Conservation (phyloP, 1,140 invertebrate species). For the Drosophila teissieri region DNA sequence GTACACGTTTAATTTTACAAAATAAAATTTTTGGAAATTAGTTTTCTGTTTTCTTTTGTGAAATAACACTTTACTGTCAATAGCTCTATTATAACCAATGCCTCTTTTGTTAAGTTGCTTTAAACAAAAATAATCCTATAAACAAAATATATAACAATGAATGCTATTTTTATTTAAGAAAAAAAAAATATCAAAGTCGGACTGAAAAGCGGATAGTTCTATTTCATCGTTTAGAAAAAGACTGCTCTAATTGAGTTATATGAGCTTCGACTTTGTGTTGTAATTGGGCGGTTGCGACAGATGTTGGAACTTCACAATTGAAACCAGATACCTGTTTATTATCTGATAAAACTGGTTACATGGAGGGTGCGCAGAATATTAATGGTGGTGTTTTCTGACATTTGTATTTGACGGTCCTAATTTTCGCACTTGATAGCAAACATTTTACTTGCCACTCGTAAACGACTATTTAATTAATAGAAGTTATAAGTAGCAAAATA, state of each 20-base stretch:
- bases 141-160: background rate
- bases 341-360: conserved; percentile 20
- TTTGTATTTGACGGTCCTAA: background rate
- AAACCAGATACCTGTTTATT: conserved; percentile 32
- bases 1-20: too few relatives aligned
- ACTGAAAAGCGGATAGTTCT: background rate
- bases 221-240: background rate
- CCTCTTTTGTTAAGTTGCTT: too few relatives aligned
- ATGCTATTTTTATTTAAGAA: background rate
- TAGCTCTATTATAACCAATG: too few relatives aligned
- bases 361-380: conserved; percentile 8
- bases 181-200: background rate
- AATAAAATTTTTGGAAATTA: too few relatives aligned
- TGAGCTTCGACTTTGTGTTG: conserved; percentile 2
- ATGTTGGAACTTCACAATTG: conserved; percentile 19
- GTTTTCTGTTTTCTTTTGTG: too few relatives aligned
- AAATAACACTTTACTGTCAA: too few relatives aligned
- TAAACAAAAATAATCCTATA: too few relatives aligned
- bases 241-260: conserved; percentile 14
- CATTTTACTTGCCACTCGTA: background rate
- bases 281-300: conserved; percentile 16
- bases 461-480: background rate
- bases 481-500: background rate
- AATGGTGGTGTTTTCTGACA: conserved; percentile 10
- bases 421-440: conserved; percentile 12